phyloP scores from a whole-genome alignment of 2,888 invertebrate species.

The Ormyrus nitidulus region DNA sequence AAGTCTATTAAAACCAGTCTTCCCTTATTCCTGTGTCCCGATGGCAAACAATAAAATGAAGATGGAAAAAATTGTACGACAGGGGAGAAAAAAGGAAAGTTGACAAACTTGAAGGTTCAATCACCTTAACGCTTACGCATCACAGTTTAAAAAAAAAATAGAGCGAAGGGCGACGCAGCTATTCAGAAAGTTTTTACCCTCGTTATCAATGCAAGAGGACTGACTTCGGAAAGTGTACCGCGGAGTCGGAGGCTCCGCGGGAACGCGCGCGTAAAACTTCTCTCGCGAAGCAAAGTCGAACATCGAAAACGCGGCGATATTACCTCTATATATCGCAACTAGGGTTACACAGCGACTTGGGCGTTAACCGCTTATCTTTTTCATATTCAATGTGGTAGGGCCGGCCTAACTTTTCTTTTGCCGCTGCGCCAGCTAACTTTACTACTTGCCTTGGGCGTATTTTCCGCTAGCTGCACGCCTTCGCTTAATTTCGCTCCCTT shows the following conservation, averaged over 20 bases:
- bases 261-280: background rate
- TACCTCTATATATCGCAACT: no score
- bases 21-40: no score
- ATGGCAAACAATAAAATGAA: no score
- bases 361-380: slow-evolving; percentile 48
- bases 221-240: slow-evolving; percentile 11
- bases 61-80: no score
- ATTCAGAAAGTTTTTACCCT: slow-evolving; percentile 4
- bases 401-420: slow-evolving; percentile 32
- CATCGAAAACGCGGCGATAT: background rate
- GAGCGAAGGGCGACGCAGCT: background rate
- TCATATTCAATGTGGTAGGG: slow-evolving; percentile 35
- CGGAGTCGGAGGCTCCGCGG: no score
- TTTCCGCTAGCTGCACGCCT: background rate
- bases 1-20: no score
- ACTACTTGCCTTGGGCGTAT: slow-evolving; percentile 15
- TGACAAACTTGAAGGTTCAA: no score
- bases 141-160: no score
- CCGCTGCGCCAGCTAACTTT: slow-evolving; percentile 17
- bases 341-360: background rate
- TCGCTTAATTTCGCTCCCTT: no score
- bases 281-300: background rate
- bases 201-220: slow-evolving; percentile 10
- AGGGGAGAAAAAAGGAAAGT: no score
- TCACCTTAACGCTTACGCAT: no score